phyloP scores from a whole-genome alignment of 2,888 invertebrate species.

The Hemistola chrysoprasaria region DNA sequence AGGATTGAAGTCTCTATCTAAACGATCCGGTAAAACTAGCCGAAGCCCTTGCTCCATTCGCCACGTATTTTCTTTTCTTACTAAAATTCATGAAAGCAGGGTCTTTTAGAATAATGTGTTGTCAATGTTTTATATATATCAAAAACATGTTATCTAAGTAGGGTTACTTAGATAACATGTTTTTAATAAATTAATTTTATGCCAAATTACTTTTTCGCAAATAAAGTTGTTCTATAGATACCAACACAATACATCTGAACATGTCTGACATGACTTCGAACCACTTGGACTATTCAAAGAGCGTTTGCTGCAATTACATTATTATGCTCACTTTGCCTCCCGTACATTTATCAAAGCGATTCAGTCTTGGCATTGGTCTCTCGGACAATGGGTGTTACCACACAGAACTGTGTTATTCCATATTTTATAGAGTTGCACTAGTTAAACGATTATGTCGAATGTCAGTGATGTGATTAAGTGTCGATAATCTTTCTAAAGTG shows the following conservation, averaged over 20 bases:
- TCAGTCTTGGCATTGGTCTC: constrained; percentile 71
- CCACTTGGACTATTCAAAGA: constrained; percentile 72
- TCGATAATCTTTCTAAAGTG: constrained; percentile 18
- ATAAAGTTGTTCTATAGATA: constrained; percentile 17
- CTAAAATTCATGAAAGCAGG: no score
- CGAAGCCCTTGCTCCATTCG: no score
- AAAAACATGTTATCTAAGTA: no score
- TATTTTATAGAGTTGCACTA: constrained; percentile 27
- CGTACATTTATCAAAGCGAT: constrained; percentile 69
- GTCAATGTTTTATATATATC: no score
- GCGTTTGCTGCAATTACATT: constrained; percentile 79
- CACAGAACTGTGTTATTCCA: constrained; percentile 27
- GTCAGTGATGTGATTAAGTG: constrained; percentile 26
- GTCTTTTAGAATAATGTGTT: no score
- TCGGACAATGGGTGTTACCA: constrained; percentile 66
- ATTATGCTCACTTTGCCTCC: constrained; percentile 76
- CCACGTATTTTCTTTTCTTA: no score
- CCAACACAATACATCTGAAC: constrained; percentile 16
- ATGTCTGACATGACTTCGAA: constrained; percentile 22
- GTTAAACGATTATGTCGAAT: constrained; percentile 55
- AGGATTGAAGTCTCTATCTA: no score
- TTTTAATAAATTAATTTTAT: no score
- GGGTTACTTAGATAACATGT: no score
- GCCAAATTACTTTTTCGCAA: constrained; percentile 5
- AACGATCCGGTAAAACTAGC: no score